A percentile compares a stretch with the other conserved stretches of the same genome.
These are phyloP conservation scores for Trissolcus basalis DNA, from an alignment of 1,140 invertebrate species.

Conservation along the genomic window DNA sequence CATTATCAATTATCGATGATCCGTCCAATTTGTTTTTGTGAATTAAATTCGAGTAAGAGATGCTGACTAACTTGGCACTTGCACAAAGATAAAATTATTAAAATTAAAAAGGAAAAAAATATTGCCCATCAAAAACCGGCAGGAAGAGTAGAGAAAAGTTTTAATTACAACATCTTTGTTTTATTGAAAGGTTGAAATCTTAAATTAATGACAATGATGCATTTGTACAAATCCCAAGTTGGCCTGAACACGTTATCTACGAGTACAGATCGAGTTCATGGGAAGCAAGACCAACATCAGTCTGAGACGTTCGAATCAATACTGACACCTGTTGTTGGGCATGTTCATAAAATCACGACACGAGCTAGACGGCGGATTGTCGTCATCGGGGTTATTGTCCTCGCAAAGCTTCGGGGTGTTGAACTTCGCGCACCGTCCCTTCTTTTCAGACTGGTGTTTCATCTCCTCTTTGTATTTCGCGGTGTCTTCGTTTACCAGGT, in stretches of 20 bases:
- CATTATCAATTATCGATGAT: too few relatives aligned
- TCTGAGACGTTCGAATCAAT: not conserved
- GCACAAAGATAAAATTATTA: too few relatives aligned
- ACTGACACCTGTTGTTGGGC: constrained; percentile 57
- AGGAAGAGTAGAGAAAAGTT: too few relatives aligned
- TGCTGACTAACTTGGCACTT: too few relatives aligned
- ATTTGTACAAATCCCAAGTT: not conserved
- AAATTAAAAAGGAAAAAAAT: too few relatives aligned
- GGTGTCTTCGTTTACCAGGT: constrained; percentile 73
- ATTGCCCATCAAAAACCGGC: too few relatives aligned
- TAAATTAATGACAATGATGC: not conserved
- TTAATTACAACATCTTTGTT: too few relatives aligned
- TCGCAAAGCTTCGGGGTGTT: constrained; percentile 2
- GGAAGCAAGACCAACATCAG: not conserved
- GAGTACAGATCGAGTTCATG: too few relatives aligned
- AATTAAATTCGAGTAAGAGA: too few relatives aligned
- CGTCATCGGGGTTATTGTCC: constrained; percentile 59
- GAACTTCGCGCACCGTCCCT: constrained; percentile 3
- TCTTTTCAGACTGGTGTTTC: constrained; percentile 42
- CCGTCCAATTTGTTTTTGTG: too few relatives aligned
- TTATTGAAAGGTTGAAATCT: too few relatives aligned
- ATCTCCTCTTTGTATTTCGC: constrained; percentile 61
- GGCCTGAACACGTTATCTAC: not conserved
- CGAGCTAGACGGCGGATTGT: constrained; percentile 62
- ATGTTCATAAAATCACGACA: constrained; percentile 60